phyloP scores from a whole-genome alignment of 1,140 invertebrate species.

The Achatina immaculata region DNA sequence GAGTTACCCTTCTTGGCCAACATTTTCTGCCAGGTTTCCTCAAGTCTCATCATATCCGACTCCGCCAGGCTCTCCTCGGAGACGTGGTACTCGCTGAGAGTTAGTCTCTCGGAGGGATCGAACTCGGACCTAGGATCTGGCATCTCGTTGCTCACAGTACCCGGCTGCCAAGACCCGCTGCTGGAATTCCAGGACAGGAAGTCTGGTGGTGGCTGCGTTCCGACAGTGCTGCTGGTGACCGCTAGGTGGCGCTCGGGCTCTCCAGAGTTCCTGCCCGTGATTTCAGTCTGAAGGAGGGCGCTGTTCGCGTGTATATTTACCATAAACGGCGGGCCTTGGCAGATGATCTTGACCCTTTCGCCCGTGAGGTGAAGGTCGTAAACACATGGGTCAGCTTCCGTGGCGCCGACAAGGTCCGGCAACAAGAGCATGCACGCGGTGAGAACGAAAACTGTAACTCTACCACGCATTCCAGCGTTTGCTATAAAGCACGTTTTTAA shows the following conservation, averaged over 20 bases:
- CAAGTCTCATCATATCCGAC: too few relatives aligned
- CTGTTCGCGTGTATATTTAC: not conserved
- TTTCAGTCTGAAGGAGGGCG: not conserved
- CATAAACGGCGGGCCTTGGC: not conserved
- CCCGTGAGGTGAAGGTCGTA: not conserved
- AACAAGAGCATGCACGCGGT: not conserved
- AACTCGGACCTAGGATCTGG: not conserved
- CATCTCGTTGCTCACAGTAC: not conserved
- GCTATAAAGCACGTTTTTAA: not conserved
- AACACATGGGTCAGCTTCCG: not conserved
- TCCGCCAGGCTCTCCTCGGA: not conserved
- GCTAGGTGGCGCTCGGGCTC: not conserved
- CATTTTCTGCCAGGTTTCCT: not conserved
- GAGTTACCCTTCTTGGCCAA: not conserved
- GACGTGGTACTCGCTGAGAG: not conserved
- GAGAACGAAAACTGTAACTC: not conserved
- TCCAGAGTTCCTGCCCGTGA: not conserved
- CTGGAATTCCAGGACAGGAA: not conserved
- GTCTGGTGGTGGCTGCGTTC: too few relatives aligned
- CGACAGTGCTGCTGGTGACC: not conserved
- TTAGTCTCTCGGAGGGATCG: not conserved
- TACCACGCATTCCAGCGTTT: not conserved
- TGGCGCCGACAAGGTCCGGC: not conserved
- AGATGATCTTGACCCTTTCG: not conserved
- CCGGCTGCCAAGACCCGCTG: not conserved